Percentiles rank a stretch among this genome's conserved stretches.
Evolutionary conservation across 2,113 vertebrate genomes (phyloP).

Genomic region (Grammatotria lemairii): DNA sequence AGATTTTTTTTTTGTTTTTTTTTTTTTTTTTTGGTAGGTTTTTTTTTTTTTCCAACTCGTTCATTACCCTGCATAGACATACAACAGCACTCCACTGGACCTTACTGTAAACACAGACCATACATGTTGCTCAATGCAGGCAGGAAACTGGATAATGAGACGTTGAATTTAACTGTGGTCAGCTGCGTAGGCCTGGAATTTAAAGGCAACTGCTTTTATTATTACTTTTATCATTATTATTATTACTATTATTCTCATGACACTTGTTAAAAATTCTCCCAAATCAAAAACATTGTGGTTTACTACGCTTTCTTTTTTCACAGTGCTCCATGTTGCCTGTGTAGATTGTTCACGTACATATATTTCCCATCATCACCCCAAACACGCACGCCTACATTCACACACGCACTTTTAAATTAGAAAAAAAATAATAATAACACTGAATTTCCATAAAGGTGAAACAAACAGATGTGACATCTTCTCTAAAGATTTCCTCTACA

Average conservation of each 20-base stretch:
- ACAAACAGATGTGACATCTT: background rate
- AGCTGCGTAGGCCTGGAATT: background rate
- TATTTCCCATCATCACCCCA: background rate
- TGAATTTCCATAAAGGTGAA: background rate
- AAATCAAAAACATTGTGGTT: background rate
- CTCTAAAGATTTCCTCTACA: background rate
- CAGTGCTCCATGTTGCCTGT: conserved; percentile 33
- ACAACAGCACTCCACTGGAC: conserved; percentile 7
- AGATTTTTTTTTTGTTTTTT: too few species aligned
- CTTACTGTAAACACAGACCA: conserved; percentile 12
- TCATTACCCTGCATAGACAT: conserved; percentile 25
- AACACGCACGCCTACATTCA: background rate
- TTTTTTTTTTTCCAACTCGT: background rate
- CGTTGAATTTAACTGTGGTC: background rate
- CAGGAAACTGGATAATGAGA: background rate
- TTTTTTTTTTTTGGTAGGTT: background rate
- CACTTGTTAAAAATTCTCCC: background rate
- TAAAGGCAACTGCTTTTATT: conserved; percentile 2
- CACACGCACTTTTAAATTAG: background rate
- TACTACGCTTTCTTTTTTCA: background rate
- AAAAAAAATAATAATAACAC: background rate
- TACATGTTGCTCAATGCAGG: conserved; percentile 5
- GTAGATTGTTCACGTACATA: background rate
- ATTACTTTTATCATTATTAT: background rate
- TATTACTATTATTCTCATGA: background rate